Evolutionary conservation across 2,797 vertebrate genomes (phyloP), one percentile per base, ranked within the genome.

Genomic region (Oreochromis grahami): DNA sequence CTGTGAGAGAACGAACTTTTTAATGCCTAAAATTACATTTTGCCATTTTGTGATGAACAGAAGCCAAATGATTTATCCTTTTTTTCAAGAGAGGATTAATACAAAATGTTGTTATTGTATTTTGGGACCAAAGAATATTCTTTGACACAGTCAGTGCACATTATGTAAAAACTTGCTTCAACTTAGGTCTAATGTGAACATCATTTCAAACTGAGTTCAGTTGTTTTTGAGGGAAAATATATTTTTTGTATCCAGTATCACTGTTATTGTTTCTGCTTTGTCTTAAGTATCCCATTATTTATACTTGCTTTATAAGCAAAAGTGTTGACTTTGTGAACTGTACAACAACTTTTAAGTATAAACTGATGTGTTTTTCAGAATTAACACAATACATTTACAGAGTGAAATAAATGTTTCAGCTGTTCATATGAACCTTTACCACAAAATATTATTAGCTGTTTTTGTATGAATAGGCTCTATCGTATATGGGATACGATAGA

Each of bases 381-480:
- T 84, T 79, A 84, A 63, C 70, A 74, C 84, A 41, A 85, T 83
- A 60, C 83, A 88, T 72, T 77, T 34, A 11, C 29, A 19, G 26
- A 7, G 24, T 79, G 29, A 86, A 82, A 85, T 84, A 3, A 80
- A 74, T 84, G 72, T 89, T 83, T 70, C 15, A 50, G 78, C 65
- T 87, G 6, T 91, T 90, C 86, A 84, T 89, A 82, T 79, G 15
- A 88, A 89, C 36, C 82, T 84, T 83, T 84, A 78, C 74, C 79
- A 83, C 36, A 81, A 77, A 90, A 91, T 86, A 53, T 76, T 87
- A 60, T 78, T 84, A 91, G 83, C 80, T 74, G 70, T 83, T 76
- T 81, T 83, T 88, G 86, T 79, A 86, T 93, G 89, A 93, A 93
- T 89, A 85, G 87, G 24, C 60, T 88, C 85, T 79, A 89, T 92